Evolutionary conservation across 2,797 vertebrate species (phyloP), one percentile per base, ranked within the genome.

Genomic region (Synanceia verrucosa): DNA sequence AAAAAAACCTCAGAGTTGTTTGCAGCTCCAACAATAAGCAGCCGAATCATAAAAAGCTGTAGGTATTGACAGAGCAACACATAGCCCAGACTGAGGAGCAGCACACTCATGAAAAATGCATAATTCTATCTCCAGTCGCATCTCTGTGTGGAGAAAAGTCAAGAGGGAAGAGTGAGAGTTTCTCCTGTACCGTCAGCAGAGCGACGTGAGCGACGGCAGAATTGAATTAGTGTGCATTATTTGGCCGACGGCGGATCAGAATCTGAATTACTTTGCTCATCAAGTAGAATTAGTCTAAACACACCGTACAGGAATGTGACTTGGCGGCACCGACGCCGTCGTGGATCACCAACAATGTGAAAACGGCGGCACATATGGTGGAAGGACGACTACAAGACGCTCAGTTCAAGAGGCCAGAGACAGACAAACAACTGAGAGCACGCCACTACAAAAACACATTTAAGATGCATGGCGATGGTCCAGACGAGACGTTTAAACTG

Each of bases 51-150:
- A 82, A 82, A 82, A 86, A 85, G 70, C 72, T 68, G 70, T 39
- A 81, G 88, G 78, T 92, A 84, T 82, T 85, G 89, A 90, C 84
- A 73, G 86, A 87, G 86, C 77, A 80, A 82, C 88, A 86, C 77
- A 84, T 19, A 78, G 81, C 74, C 57, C 70, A 79, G 81, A 51
- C 86, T 72, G 81, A 87, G 80, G 59, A 75, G 78, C 63, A 72
- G 83, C 82, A 69, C 83, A 60, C 81, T 83, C 88, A 92, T 91
- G 90, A 91, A 90, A 90, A 88, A 92, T 92, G 88, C 81, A 92
- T 89, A 59, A 81, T 82, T 88, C 89, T 77, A 89, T 90, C 89
- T 88, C 79, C 74, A 83, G 82, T 84, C 66, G 34, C 78, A 85
- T 88, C 83, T 82, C 61, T 52, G 86, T 77, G 86, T 58, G 51